Evolutionary conservation across 2,888 invertebrate genomes (phyloP).

Genomic region (Merodon equestris): DNA sequence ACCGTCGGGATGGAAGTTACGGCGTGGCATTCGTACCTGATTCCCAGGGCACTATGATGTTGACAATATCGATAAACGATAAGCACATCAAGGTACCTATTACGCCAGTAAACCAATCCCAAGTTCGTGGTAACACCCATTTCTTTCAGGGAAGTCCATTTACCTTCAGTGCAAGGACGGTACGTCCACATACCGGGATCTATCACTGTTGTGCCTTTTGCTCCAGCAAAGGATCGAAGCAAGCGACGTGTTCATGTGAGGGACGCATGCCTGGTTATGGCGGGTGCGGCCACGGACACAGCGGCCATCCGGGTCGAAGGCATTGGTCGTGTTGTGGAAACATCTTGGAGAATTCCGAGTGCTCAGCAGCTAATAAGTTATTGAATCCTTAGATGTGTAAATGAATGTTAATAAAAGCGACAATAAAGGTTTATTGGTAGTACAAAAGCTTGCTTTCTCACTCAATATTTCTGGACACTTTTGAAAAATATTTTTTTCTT

Average conservation of each 20-base stretch:
- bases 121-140: no score
- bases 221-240: slow-evolving; percentile 87
- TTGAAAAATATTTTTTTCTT: no score
- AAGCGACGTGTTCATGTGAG: slow-evolving; percentile 85
- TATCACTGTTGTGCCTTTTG: slow-evolving; percentile 91
- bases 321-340: slow-evolving; percentile 92
- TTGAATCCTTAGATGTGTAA: slow-evolving; percentile 70
- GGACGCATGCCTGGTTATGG: slow-evolving; percentile 87
- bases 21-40: slow-evolving; percentile 82
- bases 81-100: slow-evolving; percentile 83
- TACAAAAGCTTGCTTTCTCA: no score
- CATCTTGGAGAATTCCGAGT: slow-evolving; percentile 82
- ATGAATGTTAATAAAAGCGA: slow-evolving; percentile 2
- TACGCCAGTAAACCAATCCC: background rate
- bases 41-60: slow-evolving; percentile 82
- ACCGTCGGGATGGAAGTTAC: slow-evolving; percentile 84
- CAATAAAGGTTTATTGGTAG: slow-evolving; percentile 34
- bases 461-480: no score
- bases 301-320: slow-evolving; percentile 87
- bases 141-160: slow-evolving; percentile 84
- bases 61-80: slow-evolving; percentile 83
- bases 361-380: slow-evolving; percentile 79
- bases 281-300: slow-evolving; percentile 91
- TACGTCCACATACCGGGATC: slow-evolving; percentile 84
- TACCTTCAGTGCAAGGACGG: slow-evolving; percentile 82